These are phyloP conservation scores for Lacanobia wlatinum DNA, from an alignment of 2,888 invertebrate species.

Conservation along the genomic window DNA sequence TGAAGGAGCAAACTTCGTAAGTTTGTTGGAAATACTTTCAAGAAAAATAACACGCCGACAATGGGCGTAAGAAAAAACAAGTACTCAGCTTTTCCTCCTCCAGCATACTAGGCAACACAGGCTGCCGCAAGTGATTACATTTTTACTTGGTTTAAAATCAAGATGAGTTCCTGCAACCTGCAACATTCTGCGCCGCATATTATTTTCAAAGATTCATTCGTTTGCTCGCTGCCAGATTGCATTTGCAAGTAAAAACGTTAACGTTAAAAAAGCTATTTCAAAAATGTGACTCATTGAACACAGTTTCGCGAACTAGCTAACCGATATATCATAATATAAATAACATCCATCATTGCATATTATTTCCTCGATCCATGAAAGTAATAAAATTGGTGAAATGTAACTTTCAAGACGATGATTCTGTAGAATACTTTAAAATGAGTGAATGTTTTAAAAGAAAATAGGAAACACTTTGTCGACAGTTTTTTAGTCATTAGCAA, in stretches of 20 bases:
- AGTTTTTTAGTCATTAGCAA: conserved; percentile 55
- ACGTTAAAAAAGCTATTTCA: not conserved
- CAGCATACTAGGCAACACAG: conserved; percentile 27
- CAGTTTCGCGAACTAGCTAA: not conserved
- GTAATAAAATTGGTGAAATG: conserved; percentile 13
- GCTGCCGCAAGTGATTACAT: conserved; percentile 53
- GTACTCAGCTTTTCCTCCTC: conserved; percentile 35
- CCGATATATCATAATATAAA: not conserved
- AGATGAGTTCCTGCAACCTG: conserved; percentile 46
- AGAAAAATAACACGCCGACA: conserved; percentile 55
- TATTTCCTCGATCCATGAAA: not conserved
- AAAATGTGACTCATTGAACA: conserved; percentile 3
- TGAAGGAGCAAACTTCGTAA: conserved; percentile 45
- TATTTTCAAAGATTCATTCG: conserved; percentile 44
- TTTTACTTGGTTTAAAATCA: conserved; percentile 60
- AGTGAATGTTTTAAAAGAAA: conserved; percentile 33
- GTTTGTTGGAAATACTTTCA: conserved; percentile 44
- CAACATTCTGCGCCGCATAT: conserved; percentile 35
- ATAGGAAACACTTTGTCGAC: conserved; percentile 14
- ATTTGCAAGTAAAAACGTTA: conserved; percentile 34
- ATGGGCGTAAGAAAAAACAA: conserved; percentile 46
- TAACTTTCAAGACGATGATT: conserved; percentile 2
- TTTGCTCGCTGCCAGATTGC: conserved; percentile 24
- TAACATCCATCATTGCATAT: not conserved
- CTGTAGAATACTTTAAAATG: conserved; percentile 21